Conservation (phyloP, 2,797 vertebrate species). For the Sebastes iracundus region DNA sequence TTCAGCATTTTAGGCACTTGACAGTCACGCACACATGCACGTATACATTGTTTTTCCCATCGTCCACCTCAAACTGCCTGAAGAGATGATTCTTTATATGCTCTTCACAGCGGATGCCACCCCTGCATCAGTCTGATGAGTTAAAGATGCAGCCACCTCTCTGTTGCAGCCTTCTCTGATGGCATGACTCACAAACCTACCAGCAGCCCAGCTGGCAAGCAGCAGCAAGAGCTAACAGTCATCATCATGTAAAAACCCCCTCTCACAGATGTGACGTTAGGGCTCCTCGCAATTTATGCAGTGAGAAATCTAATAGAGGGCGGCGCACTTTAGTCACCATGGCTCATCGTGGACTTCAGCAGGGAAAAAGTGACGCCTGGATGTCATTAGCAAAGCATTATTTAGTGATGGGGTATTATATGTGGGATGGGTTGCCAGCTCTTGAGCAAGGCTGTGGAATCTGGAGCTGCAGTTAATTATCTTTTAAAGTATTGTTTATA, state of each 20-base stretch:
- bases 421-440: conserved; percentile 14
- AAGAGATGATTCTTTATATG: conserved; percentile 26
- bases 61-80: conserved; percentile 23
- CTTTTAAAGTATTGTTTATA: conserved; percentile 35
- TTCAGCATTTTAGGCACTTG: conserved; percentile 53
- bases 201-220: conserved; percentile 67
- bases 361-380: conserved; percentile 38
- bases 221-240: conserved; percentile 60
- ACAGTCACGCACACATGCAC: conserved; percentile 1
- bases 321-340: conserved; percentile 48
- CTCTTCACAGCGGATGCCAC: conserved; percentile 32
- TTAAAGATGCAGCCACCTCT: conserved; percentile 22
- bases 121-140: conserved; percentile 21
- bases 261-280: conserved; percentile 51
- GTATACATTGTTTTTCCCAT: conserved; percentile 28
- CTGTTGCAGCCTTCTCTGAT: conserved; percentile 37
- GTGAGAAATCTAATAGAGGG: conserved; percentile 39
- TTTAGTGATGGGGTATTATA: conserved; percentile 16
- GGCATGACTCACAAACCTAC: conserved; percentile 61
- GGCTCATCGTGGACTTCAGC: conserved; percentile 28
- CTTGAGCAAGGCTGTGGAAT: conserved; percentile 40
- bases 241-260: conserved; percentile 59
- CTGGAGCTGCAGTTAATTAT: conserved; percentile 42
- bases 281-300: conserved; percentile 32
- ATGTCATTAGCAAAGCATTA: conserved; percentile 26